These are phyloP conservation scores for Solea senegalensis DNA, from an alignment of 2,113 vertebrate genomes.

Conservation along the genomic window DNA sequence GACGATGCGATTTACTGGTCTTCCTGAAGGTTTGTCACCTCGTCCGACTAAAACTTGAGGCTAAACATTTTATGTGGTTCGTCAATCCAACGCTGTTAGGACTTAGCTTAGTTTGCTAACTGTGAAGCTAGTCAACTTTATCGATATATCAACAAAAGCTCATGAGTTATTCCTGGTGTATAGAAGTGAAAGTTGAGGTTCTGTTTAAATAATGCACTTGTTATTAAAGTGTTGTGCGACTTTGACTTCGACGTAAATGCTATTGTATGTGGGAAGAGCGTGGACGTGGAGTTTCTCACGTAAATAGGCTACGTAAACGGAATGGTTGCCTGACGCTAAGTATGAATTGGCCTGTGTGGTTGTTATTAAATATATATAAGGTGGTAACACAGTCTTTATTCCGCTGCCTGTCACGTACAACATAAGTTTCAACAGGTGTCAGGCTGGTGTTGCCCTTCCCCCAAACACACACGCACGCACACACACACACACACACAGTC, in stretches of 20 bases:
- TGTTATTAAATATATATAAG: not conserved
- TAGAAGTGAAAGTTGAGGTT: too few species aligned
- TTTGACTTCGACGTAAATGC: not conserved
- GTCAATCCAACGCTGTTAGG: not conserved
- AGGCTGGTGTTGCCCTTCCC: conserved; percentile 57
- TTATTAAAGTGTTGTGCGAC: not conserved
- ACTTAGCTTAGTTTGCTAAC: conserved; percentile 69
- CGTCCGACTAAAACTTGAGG: not conserved
- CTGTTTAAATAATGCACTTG: too few species aligned
- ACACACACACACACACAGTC: not conserved
- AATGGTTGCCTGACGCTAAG: not conserved
- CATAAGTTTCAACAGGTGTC: conserved; percentile 79
- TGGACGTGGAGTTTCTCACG: too few species aligned
- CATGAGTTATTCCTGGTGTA: too few species aligned
- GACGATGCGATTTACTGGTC: conserved; percentile 36
- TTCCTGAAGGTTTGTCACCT: conserved; percentile 64
- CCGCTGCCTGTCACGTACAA: conserved; percentile 42
- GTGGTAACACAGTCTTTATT: conserved; percentile 6
- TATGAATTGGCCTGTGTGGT: not conserved
- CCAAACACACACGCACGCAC: conserved; percentile 33
- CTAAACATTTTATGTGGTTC: not conserved
- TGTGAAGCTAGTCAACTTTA: conserved; percentile 58
- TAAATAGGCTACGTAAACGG: not conserved
- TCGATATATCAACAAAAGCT: not conserved
- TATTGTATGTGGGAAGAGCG: too few species aligned